Base-by-base conservation (phyloP, 64 coral and sea anemone species). In the Dendronephthya gigantea region DNA sequence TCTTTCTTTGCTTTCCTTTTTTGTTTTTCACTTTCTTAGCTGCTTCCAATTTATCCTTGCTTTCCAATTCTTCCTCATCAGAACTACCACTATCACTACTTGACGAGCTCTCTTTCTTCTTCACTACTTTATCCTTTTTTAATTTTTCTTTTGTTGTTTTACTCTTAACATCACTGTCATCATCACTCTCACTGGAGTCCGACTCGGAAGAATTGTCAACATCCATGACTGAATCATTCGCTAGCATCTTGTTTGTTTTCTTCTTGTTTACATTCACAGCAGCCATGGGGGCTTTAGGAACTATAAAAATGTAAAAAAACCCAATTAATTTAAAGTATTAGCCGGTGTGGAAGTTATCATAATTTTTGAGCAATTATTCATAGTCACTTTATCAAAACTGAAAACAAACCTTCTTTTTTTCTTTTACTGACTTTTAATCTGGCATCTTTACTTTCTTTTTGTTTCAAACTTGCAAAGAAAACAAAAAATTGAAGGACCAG, bases 341-440 rank as follows among this genome's bases (percentile, higher is more conserved):
- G 41, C 11, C 41, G 11, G 41, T 4, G 41, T 45, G 4, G 41
- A 45, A 45, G 11, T 45, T 45, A 45, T 6, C 41, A 45, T 11
- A 45, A 11, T n/a, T n/a, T n/a, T n/a, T n/a, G n/a, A n/a, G n/a
- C n/a, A n/a, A n/a, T n/a, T n/a, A n/a, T n/a, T n/a, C n/a, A n/a
- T n/a, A n/a, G n/a, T n/a, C 50, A 52, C 1, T 52, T 52, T 52
- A 4, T 7, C 49, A 52, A 3, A 23, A 19, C 29, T 38, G 39
- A 5, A 23, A 12, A 39, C 22, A 30, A 86, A 48, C 39, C 23
- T 38, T 16, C 9, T 38, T 82, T 1, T 89, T 82, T 83, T 35
- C 83, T 70, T 72, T 83, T 82, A 86, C 85, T 85, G 72, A 17
- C 40, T 68, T 25, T 85, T 70, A 17, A 27, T 9, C 68, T 79